Evolutionary conservation across 2,797 vertebrate species (phyloP), one percentile per base, ranked within the genome.

Genomic region (Falco concolor): DNA sequence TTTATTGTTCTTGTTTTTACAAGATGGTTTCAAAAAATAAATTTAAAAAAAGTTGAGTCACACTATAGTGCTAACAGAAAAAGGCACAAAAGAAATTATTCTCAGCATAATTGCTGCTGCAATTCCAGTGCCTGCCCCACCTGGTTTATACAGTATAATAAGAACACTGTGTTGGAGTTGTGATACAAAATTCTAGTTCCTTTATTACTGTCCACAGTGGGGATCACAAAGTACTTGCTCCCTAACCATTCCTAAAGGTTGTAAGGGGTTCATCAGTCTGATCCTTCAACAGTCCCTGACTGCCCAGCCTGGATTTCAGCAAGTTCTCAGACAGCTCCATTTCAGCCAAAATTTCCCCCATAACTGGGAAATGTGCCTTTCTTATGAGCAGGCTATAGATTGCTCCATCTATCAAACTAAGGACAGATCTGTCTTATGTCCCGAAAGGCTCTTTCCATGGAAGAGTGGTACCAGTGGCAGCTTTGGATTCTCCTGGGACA

Each of bases 341-440:
- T 75, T 56, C 50, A 40, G 30, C 2, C 36, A 67, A 44, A 80
- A 40, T 40, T 49, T 85, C 17, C 9, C 3, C 8, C 17, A 52
- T 12, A 64, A 22, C 0, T n/a, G n/a, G 14, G 49, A 91, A 54
- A 67, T 4, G 8, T 67, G 12, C 10, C 23, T 60, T 79, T 89
- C 18, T 75, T 14, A 32, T 49, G 20, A 77, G 11, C n/a, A 59
- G 34, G 8, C 7, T 56, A 12, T 9, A 32, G 20, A 17, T 34
- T 61, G 18, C 20, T 84, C 36, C 15, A 6, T 17, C 11, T 10
- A 60, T 67, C 28, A 67, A 57, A 45, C 18, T 14, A 10, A 65
- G 9, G 47, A 72, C 15, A 9, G 4, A n/a, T 70, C 68, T 60
- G 8, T 53, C 47, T 6, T 3, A 0, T 6, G 1, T 5, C 2